phyloP scores from a whole-genome alignment of 2,113 vertebrate species.

The Epinephelus moara region DNA sequence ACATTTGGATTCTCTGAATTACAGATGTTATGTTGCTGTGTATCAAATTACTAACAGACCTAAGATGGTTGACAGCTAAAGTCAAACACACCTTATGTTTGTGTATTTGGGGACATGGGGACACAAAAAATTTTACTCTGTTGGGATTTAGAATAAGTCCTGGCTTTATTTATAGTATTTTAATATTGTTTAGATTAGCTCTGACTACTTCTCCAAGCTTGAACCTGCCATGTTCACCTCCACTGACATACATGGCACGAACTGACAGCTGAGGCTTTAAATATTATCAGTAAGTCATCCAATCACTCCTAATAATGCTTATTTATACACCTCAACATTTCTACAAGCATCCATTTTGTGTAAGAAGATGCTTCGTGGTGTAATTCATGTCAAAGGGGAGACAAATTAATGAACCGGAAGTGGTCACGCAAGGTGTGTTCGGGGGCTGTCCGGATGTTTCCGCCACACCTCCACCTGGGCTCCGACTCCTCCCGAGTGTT shows the following conservation, averaged over 20 bases:
- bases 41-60: neutral
- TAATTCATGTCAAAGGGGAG: too few species aligned
- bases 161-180: neutral
- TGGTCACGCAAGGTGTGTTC: too few species aligned
- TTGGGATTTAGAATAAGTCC: neutral
- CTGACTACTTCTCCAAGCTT: neutral
- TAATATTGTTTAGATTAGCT: neutral
- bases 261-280: neutral
- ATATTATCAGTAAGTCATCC: neutral
- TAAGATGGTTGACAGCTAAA: neutral
- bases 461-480: too few species aligned
- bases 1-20: constrained; percentile 1
- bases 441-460: too few species aligned
- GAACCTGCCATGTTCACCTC: too few species aligned
- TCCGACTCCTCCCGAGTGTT: too few species aligned
- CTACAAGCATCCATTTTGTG: too few species aligned
- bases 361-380: too few species aligned
- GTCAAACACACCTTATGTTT: neutral
- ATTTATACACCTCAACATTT: too few species aligned
- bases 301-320: too few species aligned
- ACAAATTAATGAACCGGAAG: too few species aligned
- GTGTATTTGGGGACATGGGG: neutral
- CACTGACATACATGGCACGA: too few species aligned
- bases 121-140: neutral
- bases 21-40: neutral